Evolutionary conservation across 2,113 vertebrate species (phyloP), one percentile per base, ranked within the genome.

Genomic region (Tetraodon nigroviridis): DNA sequence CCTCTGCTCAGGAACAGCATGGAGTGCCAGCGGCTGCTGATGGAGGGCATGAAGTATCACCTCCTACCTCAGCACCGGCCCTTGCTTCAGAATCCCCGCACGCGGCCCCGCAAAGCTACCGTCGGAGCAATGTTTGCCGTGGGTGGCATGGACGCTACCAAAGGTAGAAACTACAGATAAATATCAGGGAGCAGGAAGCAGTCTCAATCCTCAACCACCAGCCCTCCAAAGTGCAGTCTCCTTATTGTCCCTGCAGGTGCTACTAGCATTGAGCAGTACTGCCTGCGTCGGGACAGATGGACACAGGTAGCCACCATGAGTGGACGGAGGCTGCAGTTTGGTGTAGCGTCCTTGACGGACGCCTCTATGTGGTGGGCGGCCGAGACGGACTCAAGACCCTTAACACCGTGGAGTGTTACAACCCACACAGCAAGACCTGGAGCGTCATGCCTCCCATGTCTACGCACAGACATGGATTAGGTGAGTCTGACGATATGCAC

Each of bases 31-130:
- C 93, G 95, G 62, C 92, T 98, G 60, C 91, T 98, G 70, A 97
- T 98, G 94, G 97, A 98, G 87, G 97, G 94, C 58, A 98, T 99
- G 97, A 98, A 98, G 85, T 99, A 98, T 88, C 96, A 99, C 81
- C 89, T 99, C 75, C 82, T 99, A 81, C 97, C 97, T 44, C 95
- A 98, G 80, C 92, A 93, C 57, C 88, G 93, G 49, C 94, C 95
- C 29, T 90, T 96, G 87, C 88, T 99, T 71, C 96, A 99, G 83
- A 98, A 95, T 78, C 94, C 94, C 37, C 93, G 97, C 59, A 98
- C 96, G 2, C 94, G 95, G 49, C 95, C 97, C 48, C 92, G 97
- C 64, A 98, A 98, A 85, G 95, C 96, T 57, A 98, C 97, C 0
- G 96, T 99, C 7, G 96, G 97, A 2, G 91, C 91, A 46, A 90